Conservation (phyloP, 2,888 invertebrate genomes). For the Tipula confusa region DNA sequence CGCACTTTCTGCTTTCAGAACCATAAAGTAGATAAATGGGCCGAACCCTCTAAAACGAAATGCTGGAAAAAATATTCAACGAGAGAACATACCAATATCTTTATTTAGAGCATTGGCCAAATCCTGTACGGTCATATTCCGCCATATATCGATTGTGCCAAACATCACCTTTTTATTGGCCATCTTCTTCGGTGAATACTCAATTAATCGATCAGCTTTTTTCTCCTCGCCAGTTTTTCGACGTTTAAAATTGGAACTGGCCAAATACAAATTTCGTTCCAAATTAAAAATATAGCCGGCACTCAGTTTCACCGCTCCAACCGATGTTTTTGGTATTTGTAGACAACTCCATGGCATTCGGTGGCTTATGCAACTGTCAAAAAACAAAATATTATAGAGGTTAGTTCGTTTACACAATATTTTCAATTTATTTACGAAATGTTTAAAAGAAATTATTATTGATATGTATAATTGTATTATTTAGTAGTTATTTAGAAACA, state of each 20-base stretch:
- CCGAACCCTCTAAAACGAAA: too few species aligned
- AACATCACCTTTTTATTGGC: conserved; percentile 37
- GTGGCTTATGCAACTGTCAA: conserved; percentile 26
- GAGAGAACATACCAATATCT: conserved; percentile 56
- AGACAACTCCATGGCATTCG: neutral
- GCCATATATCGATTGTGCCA: conserved; percentile 65
- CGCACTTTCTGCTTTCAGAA: too few species aligned
- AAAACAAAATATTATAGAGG: neutral
- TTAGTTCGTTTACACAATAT: neutral
- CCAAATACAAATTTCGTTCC: neutral
- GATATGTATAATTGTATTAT: neutral
- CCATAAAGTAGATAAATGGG: too few species aligned
- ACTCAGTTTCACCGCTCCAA: too few species aligned
- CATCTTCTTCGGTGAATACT: conserved; percentile 52
- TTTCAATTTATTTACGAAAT: neutral
- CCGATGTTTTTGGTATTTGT: neutral
- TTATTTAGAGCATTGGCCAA: conserved; percentile 62
- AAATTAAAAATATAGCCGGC: neutral
- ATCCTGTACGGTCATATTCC: conserved; percentile 73
- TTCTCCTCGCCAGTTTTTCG: conserved; percentile 60
- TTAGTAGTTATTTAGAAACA: neutral
- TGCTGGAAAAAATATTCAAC: too few species aligned
- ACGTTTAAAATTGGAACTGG: conserved; percentile 51
- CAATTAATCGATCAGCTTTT: conserved; percentile 55
- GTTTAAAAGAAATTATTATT: neutral